Base-by-base conservation (phyloP, 2,888 invertebrate species). In the Tipula helvola region DNA sequence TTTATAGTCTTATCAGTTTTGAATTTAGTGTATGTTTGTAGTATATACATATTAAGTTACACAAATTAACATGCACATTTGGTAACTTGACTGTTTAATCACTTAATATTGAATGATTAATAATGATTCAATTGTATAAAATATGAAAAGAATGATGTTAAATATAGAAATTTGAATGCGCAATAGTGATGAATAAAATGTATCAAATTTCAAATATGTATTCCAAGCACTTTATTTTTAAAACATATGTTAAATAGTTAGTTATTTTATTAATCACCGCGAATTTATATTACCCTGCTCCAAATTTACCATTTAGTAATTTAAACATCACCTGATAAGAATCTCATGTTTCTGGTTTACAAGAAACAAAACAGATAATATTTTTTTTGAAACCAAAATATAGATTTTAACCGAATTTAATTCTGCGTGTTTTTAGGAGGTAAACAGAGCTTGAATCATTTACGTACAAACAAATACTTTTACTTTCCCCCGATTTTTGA, bases 291-390 rank as follows among this genome's bases (percentile, higher is more conserved):
- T 28, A 57, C 71, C 71, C 8, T 28, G 2, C 71, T 71, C 28
- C 10, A 71, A 71, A 71, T 71, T 71, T 71, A 71, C 71, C 71
- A 71, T 71, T 71, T 71, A 71, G 28, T 71, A 71, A 71, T 71
- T 71, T 71, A 71, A 71, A 71, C 71, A 71, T 71, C 71, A 71
- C 71, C 71, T 71, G 71, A 71, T 71, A 71, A 71, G 71, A 71
- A 28, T 71, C 71, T 18, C 71, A 71, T 71, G 12, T 71, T 71
- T 39, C 39, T 52, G 5, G 16, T 16, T 16, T 52, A 5, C 16
- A 16, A 52, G 16, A 16, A 52, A 52, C 52, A 52, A 5, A 52
- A 52, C 16, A 5, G 10, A 44, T 12, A 28, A 28, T 28, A 28
- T 2, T 28, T 28, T 44, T 44, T 44, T 7, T 44, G 10, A 44